Conservation (phyloP, 2,113 vertebrate genomes). For the Epinephelus fuscoguttatus region DNA sequence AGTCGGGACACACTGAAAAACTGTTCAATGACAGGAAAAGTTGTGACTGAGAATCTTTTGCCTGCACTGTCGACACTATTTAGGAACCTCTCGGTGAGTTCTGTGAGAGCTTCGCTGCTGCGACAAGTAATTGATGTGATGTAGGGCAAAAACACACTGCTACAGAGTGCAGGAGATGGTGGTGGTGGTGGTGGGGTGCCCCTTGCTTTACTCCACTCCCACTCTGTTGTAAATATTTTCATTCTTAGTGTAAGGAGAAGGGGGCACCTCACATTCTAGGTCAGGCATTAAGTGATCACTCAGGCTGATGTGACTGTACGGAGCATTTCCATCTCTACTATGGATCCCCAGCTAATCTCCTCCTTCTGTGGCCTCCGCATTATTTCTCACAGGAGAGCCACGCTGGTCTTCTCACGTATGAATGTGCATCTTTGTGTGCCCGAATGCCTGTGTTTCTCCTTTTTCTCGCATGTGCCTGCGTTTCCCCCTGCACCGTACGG, state of each 20-base stretch:
- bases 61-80: neutral
- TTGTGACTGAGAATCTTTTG: constrained; percentile 1
- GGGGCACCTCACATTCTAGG: constrained; percentile 72
- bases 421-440: constrained; percentile 60
- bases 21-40: neutral
- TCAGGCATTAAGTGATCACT: constrained; percentile 61
- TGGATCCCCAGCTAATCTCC: constrained; percentile 52
- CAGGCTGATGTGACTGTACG: constrained; percentile 56
- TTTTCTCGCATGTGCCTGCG: constrained; percentile 24
- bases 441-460: constrained; percentile 17
- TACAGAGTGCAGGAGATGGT: neutral
- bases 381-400: constrained; percentile 38
- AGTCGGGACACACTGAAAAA: neutral
- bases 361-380: constrained; percentile 49
- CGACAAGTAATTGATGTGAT: neutral
- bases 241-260: constrained; percentile 55
- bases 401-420: constrained; percentile 41
- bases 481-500: neutral
- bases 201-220: constrained; percentile 46
- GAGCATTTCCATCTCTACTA: constrained; percentile 53
- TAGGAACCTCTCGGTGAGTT: neutral
- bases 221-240: constrained; percentile 74
- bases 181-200: neutral
- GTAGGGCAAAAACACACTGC: constrained; percentile 1
- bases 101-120: neutral